Conservation (phyloP, 2,797 vertebrate species). For the Nasua narica region DNA sequence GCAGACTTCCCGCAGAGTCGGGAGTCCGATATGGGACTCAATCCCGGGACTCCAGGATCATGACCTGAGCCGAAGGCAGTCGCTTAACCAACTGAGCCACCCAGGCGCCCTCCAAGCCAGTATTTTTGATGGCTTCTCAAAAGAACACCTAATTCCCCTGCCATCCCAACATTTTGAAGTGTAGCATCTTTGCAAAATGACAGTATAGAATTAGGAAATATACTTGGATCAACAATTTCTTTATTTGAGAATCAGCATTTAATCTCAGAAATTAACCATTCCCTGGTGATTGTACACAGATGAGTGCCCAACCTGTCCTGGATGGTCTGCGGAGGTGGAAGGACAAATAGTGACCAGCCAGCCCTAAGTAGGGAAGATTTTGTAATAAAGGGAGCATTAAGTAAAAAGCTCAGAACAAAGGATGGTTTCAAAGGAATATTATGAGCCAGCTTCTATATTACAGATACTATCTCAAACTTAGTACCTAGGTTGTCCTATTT, state of each 20-base stretch:
- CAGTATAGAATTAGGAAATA: background rate
- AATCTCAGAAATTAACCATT: background rate
- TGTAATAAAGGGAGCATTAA: background rate
- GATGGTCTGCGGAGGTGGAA: background rate
- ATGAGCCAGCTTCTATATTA: background rate
- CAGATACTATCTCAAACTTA: background rate
- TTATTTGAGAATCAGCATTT: background rate
- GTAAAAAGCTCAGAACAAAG: background rate
- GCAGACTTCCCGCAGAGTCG: no score
- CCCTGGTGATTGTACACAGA: background rate
- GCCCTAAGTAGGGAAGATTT: no score
- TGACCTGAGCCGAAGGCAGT: no score
- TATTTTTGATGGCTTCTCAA: background rate
- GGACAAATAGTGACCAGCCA: background rate
- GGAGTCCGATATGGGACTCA: no score
- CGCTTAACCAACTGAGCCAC: no score
- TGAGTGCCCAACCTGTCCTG: background rate
- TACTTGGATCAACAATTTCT: background rate
- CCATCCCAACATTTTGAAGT: background rate
- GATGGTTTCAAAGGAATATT: background rate
- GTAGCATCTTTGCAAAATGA: background rate
- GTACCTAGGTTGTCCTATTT: background rate
- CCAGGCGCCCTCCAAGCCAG: no score
- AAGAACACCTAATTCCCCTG: background rate
- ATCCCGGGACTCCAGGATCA: no score